phyloP scores from a whole-genome alignment of 1,140 invertebrate species.

The Pseudomyrmex concolor region DNA sequence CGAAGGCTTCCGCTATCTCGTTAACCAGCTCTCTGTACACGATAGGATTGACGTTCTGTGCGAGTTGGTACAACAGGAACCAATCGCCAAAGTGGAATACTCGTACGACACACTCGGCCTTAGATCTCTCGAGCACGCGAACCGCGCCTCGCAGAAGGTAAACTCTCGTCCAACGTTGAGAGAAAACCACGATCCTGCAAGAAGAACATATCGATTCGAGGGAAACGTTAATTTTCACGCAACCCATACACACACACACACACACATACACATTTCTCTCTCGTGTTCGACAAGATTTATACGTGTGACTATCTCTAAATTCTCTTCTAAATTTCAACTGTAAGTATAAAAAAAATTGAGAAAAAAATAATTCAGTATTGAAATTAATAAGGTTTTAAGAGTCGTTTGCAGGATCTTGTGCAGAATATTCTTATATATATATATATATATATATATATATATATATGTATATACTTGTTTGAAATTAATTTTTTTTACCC shows the following conservation, averaged over 20 bases:
- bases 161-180: constrained; percentile 83
- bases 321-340: background rate
- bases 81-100: constrained; percentile 81
- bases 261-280: background rate
- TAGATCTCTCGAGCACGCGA: constrained; percentile 72
- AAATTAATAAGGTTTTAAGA: no score
- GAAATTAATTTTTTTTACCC: no score
- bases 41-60: constrained; percentile 80
- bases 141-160: constrained; percentile 86
- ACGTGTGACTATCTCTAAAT: background rate
- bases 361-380: no score
- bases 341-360: background rate
- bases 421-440: no score
- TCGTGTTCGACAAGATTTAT: background rate
- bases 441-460: no score
- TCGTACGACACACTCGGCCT: constrained; percentile 70
- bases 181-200: constrained; percentile 83
- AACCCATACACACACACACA: background rate
- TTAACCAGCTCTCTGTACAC: constrained; percentile 80
- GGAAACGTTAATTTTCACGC: background rate
- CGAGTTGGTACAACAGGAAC: constrained; percentile 82
- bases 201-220: background rate
- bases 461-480: no score
- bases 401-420: no score
- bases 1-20: constrained; percentile 73